A percentile compares a stretch with the other conserved stretches of the same genome.
These are phyloP conservation scores for Apeira syringaria DNA, from an alignment of 2,888 invertebrate species.

Conservation along the genomic window DNA sequence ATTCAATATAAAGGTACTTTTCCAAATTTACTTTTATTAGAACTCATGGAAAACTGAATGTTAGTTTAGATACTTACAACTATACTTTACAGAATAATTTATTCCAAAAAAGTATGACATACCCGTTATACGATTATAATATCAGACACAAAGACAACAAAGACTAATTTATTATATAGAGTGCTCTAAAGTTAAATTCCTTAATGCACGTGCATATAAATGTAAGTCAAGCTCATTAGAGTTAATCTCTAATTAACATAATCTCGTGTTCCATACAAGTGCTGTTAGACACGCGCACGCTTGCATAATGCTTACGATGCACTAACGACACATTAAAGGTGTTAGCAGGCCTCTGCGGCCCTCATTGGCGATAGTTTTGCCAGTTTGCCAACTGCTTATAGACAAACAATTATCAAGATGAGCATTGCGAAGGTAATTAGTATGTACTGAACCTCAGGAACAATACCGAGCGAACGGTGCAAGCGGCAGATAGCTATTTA, in stretches of 20 bases:
- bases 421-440: not conserved
- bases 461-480: no score
- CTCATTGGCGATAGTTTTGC: slow-evolving; percentile 12
- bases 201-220: slow-evolving; percentile 27
- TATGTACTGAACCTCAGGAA: no score
- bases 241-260: slow-evolving; percentile 18
- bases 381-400: slow-evolving; percentile 19
- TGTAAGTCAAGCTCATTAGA: slow-evolving; percentile 19
- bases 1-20: no score
- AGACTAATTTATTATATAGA: no score
- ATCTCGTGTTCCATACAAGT: slow-evolving; percentile 14
- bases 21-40: no score
- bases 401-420: slow-evolving; percentile 3
- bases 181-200: not conserved
- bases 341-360: slow-evolving; percentile 1
- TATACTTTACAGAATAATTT: no score
- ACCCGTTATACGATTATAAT: no score
- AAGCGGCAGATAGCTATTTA: no score
- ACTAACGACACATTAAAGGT: slow-evolving; percentile 17
- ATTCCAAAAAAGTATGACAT: no score
- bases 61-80: no score
- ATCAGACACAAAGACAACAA: no score
- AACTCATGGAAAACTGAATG: no score
- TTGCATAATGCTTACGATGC: slow-evolving; percentile 16
- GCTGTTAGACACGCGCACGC: slow-evolving; percentile 15